Percentiles rank a stretch among this genome's conserved stretches.
These are phyloP conservation scores for Etheostoma spectabile DNA, from an alignment of 2,113 vertebrate genomes.

Conservation along the genomic window DNA sequence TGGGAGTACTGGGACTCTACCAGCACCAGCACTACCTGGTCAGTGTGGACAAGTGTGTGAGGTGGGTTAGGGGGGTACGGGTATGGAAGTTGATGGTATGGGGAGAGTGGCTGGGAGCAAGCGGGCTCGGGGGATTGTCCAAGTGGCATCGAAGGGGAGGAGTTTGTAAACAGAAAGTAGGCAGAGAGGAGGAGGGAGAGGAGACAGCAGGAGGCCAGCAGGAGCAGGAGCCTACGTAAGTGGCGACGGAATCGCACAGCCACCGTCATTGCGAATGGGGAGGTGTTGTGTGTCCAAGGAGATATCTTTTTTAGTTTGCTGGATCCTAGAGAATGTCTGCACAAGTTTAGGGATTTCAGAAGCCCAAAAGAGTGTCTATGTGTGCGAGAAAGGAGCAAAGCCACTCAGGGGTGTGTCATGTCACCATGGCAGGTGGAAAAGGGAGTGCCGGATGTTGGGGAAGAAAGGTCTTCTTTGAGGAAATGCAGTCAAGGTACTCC, in stretches of 20 bases:
- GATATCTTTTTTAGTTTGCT: constrained; percentile 38
- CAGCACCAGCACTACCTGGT: constrained; percentile 91
- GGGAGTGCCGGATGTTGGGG: constrained; percentile 66
- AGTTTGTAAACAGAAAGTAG: constrained; percentile 93
- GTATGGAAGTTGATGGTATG: constrained; percentile 85
- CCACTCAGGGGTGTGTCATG: constrained; percentile 86
- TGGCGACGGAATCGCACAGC: constrained; percentile 91
- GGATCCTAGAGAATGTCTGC: neutral
- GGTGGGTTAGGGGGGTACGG: constrained; percentile 89
- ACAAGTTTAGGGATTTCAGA: constrained; percentile 20
- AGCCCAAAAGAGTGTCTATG: constrained; percentile 49
- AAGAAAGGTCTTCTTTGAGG: constrained; percentile 64
- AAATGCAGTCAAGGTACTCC: constrained; percentile 21
- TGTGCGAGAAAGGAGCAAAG: constrained; percentile 54
- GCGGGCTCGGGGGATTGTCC: constrained; percentile 86
- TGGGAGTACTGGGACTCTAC: constrained; percentile 99
- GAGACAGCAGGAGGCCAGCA: constrained; percentile 93
- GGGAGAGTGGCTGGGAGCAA: constrained; percentile 87
- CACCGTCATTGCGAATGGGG: constrained; percentile 89
- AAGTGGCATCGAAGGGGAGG: constrained; percentile 91
- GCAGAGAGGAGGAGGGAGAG: constrained; percentile 93
- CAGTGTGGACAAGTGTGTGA: constrained; percentile 89
- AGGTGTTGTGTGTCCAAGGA: constrained; percentile 38
- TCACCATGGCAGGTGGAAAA: constrained; percentile 94
- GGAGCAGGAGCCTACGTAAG: constrained; percentile 90